Conservation (phyloP, 30 jellyfish, hydroid and myxozoan species). For the Cassiopea andromeda region DNA sequence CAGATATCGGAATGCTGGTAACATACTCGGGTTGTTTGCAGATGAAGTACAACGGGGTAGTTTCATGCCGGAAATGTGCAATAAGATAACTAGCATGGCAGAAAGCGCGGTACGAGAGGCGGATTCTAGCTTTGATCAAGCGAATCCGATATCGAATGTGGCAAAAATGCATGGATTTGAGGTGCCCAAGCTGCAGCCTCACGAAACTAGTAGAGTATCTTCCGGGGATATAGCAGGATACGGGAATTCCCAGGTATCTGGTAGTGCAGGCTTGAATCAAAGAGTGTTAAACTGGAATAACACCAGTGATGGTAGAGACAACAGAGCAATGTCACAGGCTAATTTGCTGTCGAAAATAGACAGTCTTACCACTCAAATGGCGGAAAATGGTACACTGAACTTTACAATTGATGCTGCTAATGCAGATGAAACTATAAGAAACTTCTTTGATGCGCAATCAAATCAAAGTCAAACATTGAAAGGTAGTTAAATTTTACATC, state of each 20-base stretch:
- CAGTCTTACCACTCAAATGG: too few species aligned
- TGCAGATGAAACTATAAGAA: not conserved
- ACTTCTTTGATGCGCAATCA: not conserved
- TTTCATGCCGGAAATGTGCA: conserved; percentile 57
- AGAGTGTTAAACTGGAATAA: too few species aligned
- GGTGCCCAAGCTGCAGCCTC: not conserved
- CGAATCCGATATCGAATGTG: not conserved
- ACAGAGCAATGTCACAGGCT: not conserved
- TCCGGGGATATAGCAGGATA: too few species aligned
- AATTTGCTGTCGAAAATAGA: not conserved
- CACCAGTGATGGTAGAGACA: not conserved
- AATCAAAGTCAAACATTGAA: not conserved
- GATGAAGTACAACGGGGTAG: conserved; percentile 85
- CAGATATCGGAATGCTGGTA: conserved; percentile 79
- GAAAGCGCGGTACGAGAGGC: conserved; percentile 68
- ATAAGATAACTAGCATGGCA: conserved; percentile 47
- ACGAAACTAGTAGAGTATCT: not conserved
- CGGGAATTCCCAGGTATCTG: too few species aligned
- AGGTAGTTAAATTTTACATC: not conserved
- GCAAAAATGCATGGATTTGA: conserved; percentile 7
- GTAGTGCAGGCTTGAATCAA: too few species aligned
- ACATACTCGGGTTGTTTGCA: conserved; percentile 72
- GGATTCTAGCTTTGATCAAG: conserved; percentile 39
- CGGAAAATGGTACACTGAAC: not conserved
- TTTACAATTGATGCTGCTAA: too few species aligned